Evolutionary conservation across 2,797 vertebrate species (phyloP).

Genomic region (Nannoperca australis): DNA sequence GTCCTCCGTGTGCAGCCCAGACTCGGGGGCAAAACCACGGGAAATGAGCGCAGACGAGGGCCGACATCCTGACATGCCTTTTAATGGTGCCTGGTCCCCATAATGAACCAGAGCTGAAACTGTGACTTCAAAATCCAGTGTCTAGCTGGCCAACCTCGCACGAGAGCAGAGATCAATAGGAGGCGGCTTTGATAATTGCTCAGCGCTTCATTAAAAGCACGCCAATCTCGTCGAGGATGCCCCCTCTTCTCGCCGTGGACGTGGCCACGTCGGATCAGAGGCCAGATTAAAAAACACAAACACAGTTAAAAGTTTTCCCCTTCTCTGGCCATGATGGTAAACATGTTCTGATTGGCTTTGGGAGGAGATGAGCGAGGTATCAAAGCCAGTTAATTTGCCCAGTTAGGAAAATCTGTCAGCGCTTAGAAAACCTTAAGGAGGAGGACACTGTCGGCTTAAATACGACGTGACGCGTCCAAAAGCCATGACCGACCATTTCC

Average conservation of each 20-base stretch:
- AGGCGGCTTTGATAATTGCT: constrained; percentile 65
- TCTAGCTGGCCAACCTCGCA: constrained; percentile 27
- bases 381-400: constrained; percentile 80
- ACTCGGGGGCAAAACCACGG: background rate
- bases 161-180: constrained; percentile 48
- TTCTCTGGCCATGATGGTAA: constrained; percentile 60
- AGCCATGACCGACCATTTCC: constrained; percentile 59
- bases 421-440: constrained; percentile 57
- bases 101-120: constrained; percentile 62
- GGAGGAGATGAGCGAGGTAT: constrained; percentile 74
- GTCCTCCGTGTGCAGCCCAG: background rate
- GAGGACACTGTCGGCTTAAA: constrained; percentile 75
- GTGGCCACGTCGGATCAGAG: constrained; percentile 55
- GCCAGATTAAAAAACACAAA: constrained; percentile 61
- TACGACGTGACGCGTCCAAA: constrained; percentile 53
- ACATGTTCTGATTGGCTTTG: constrained; percentile 75
- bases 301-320: constrained; percentile 42
- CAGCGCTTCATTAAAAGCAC: constrained; percentile 69
- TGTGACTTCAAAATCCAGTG: constrained; percentile 45
- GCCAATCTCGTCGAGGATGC: constrained; percentile 26
- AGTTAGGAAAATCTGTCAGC: constrained; percentile 69
- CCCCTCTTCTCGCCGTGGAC: constrained; percentile 23
- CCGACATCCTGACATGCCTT: constrained; percentile 23
- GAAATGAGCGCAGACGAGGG: background rate
- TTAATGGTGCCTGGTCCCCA: constrained; percentile 48